Evolutionary conservation across 2,113 vertebrate species (phyloP).

Genomic region (Chinchilla lanigera): DNA sequence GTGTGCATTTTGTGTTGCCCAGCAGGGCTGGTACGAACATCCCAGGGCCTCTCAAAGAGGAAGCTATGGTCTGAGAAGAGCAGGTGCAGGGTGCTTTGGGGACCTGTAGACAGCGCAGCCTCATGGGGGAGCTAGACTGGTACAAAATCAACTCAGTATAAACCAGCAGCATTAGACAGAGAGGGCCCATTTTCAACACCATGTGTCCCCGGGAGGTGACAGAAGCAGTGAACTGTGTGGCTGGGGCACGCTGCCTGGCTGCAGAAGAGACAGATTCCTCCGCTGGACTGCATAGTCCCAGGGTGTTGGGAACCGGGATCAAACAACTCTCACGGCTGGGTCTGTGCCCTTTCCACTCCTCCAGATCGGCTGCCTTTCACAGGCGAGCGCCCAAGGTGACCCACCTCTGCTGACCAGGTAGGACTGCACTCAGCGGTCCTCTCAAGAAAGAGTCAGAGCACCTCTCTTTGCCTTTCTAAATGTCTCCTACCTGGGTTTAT

Average conservation of each 20-base stretch:
- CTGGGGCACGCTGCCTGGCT: background rate
- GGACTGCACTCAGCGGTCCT: background rate
- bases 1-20: background rate
- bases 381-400: background rate
- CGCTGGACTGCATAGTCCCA: background rate
- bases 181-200: background rate
- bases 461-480: background rate
- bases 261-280: background rate
- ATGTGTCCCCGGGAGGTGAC: background rate
- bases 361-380: background rate
- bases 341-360: background rate
- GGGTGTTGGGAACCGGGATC: background rate
- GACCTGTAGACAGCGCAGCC: background rate
- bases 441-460: background rate
- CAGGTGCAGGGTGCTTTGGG: rapidly evolving
- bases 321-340: background rate
- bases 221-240: background rate
- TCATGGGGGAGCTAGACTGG: background rate
- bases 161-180: background rate
- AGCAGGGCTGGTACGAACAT: background rate
- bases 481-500: background rate
- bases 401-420: background rate
- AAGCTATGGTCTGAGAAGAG: background rate
- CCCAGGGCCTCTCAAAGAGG: background rate
- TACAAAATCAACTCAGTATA: background rate